These are phyloP conservation scores for Hyles euphorbiae DNA, from an alignment of 1,140 invertebrate genomes.

Conservation along the genomic window DNA sequence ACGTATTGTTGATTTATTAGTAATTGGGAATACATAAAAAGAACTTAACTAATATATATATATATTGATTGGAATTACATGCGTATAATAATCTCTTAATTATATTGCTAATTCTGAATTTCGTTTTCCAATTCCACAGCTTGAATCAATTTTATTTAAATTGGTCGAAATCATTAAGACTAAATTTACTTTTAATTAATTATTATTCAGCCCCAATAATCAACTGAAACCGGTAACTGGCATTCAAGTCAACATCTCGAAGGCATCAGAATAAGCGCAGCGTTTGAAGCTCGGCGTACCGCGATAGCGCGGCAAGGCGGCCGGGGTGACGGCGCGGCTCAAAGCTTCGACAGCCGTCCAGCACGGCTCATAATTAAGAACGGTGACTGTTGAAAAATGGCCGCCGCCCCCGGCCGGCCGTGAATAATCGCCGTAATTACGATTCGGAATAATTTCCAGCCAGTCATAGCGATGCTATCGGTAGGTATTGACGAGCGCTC, in stretches of 20 bases:
- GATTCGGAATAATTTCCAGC: slow-evolving; percentile 75
- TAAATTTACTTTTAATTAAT: no score
- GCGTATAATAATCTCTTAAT: background rate
- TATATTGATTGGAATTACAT: no score
- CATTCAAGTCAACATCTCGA: slow-evolving; percentile 3
- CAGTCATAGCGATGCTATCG: slow-evolving; percentile 75
- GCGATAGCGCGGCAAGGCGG: slow-evolving; percentile 34
- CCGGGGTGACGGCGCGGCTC: slow-evolving; percentile 70
- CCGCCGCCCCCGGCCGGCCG: slow-evolving; percentile 72
- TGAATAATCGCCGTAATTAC: slow-evolving; percentile 75
- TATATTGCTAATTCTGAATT: background rate
- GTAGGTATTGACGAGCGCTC: slow-evolving; percentile 70
- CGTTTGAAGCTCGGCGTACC: slow-evolving; percentile 4
- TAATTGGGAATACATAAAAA: no score
- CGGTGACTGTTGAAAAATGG: slow-evolving; percentile 75
- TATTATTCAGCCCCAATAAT: no score
- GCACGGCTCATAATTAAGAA: slow-evolving; percentile 73
- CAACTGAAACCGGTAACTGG: no score
- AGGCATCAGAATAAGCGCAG: slow-evolving; percentile 9
- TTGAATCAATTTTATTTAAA: no score
- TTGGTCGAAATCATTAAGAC: no score
- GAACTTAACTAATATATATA: no score
- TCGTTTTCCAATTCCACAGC: background rate
- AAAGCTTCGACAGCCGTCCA: slow-evolving; percentile 73
- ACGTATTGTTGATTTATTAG: no score